These are phyloP conservation scores for Sebastolobus altivelis DNA, from an alignment of 2,797 vertebrate species.

Conservation along the genomic window DNA sequence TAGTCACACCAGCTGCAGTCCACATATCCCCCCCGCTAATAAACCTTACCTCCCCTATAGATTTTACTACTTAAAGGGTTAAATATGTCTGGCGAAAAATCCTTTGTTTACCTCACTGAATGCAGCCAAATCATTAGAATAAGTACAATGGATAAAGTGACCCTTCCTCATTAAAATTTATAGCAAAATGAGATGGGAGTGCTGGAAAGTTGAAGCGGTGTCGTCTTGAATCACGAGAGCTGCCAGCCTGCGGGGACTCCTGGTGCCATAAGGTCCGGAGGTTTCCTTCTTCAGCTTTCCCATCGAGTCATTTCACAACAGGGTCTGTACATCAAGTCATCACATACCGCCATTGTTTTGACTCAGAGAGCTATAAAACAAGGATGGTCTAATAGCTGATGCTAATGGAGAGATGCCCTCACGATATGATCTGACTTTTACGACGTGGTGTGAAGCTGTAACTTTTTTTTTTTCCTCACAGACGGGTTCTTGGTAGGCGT, in stretches of 20 bases:
- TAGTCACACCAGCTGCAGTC: slow-evolving; percentile 61
- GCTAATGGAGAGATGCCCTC: slow-evolving; percentile 38
- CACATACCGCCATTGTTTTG: slow-evolving; percentile 50
- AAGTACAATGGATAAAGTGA: slow-evolving; percentile 55
- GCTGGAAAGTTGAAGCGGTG: slow-evolving; percentile 60
- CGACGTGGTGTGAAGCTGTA: slow-evolving; percentile 41
- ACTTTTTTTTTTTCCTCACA: slow-evolving; percentile 19
- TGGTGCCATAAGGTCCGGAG: slow-evolving; percentile 72
- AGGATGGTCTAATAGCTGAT: slow-evolving; percentile 36
- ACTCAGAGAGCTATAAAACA: slow-evolving; percentile 47
- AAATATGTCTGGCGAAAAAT: slow-evolving; percentile 37
- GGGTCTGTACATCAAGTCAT: slow-evolving; percentile 42
- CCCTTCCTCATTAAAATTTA: slow-evolving; percentile 66
- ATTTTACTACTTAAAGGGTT: slow-evolving; percentile 44
- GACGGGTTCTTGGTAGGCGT: slow-evolving; percentile 50
- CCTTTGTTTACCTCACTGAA: slow-evolving; percentile 56
- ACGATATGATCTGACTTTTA: slow-evolving; percentile 58
- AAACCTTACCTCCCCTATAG: slow-evolving; percentile 37
- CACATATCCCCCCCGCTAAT: slow-evolving; percentile 40
- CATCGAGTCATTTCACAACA: slow-evolving; percentile 53
- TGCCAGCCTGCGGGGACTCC: slow-evolving; percentile 54
- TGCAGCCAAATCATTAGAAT: slow-evolving; percentile 57
- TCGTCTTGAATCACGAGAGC: slow-evolving; percentile 67
- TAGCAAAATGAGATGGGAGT: slow-evolving; percentile 50
- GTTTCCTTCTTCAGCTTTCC: slow-evolving; percentile 55